phyloP scores from a whole-genome alignment of 2,888 invertebrate species.

The Hirtodrosophila confusa region DNA sequence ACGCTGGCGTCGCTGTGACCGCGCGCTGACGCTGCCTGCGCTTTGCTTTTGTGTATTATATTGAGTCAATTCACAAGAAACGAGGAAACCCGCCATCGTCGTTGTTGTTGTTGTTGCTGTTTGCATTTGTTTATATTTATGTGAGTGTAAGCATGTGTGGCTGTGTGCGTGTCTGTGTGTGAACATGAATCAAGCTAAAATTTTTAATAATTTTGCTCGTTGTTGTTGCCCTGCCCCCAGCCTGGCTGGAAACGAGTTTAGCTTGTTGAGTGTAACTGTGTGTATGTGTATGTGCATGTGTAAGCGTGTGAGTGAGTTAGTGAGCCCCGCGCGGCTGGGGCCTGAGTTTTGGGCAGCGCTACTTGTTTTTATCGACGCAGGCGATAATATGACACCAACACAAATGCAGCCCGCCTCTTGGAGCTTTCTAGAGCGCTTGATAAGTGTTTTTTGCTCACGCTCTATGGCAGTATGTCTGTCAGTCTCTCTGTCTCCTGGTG shows the following conservation, averaged over 20 bases:
- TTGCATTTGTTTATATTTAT: slow-evolving; percentile 55
- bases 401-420: slow-evolving; percentile 36
- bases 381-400: slow-evolving; percentile 61
- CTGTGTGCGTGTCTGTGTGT: slow-evolving; percentile 30
- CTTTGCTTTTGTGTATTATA: slow-evolving; percentile 60
- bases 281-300: slow-evolving; percentile 4
- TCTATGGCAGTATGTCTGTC: slow-evolving; percentile 3
- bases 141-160: slow-evolving; percentile 23
- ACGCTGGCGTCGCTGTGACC: slow-evolving; percentile 35
- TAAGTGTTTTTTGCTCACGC: slow-evolving; percentile 29
- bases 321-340: slow-evolving; percentile 28
- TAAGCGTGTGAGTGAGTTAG: slow-evolving; percentile 27
- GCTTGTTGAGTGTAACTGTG: slow-evolving; percentile 61
- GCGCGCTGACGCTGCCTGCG: slow-evolving; percentile 49
- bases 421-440: slow-evolving; percentile 57
- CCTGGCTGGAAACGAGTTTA: slow-evolving; percentile 67
- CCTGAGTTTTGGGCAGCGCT: slow-evolving; percentile 52
- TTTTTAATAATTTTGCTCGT: slow-evolving; percentile 71
- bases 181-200: slow-evolving; percentile 75
- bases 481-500: slow-evolving; percentile 13
- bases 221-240: slow-evolving; percentile 38
- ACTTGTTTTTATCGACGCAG: slow-evolving; percentile 66
- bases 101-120: slow-evolving; percentile 40
- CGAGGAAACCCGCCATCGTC: slow-evolving; percentile 81
- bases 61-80: slow-evolving; percentile 81